Evolutionary conservation across 2,797 vertebrate species (phyloP).

Genomic region (Hoplostethus atlanticus): DNA sequence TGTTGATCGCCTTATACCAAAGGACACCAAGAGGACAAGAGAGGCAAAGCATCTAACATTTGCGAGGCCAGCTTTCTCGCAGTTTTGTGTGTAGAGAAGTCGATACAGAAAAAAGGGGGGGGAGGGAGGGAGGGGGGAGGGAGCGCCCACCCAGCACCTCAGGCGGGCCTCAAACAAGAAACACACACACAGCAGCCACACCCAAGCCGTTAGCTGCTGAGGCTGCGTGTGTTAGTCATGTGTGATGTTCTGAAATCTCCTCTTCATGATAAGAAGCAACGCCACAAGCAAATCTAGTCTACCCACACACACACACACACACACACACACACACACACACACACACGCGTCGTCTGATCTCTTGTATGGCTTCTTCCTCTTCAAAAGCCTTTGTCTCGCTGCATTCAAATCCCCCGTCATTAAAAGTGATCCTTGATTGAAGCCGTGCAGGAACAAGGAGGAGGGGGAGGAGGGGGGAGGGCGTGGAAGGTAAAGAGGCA

Average conservation of each 20-base stretch:
- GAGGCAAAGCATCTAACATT: too few relatives aligned
- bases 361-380: conserved; percentile 13
- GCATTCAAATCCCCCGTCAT: conserved; percentile 46
- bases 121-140: too few relatives aligned
- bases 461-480: not conserved
- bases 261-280: not conserved
- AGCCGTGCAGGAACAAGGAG: conserved; percentile 31
- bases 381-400: conserved; percentile 41
- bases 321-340: conserved; percentile 14
- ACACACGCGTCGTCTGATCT: conserved; percentile 25
- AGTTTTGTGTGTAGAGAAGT: too few relatives aligned
- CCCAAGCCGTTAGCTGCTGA: not conserved
- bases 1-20: too few relatives aligned
- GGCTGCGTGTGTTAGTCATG: not conserved
- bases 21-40: too few relatives aligned
- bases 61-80: too few relatives aligned
- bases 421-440: conserved; percentile 57
- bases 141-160: too few relatives aligned
- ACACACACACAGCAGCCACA: conserved; percentile 5
- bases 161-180: too few relatives aligned
- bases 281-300: not conserved
- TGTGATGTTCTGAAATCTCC: conserved; percentile 15
- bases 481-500: conserved; percentile 2
- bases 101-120: too few relatives aligned
- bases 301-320: not conserved